Evolutionary conservation across 2,888 invertebrate species (phyloP).

Genomic region (Sepioteuthis lessoniana): DNA sequence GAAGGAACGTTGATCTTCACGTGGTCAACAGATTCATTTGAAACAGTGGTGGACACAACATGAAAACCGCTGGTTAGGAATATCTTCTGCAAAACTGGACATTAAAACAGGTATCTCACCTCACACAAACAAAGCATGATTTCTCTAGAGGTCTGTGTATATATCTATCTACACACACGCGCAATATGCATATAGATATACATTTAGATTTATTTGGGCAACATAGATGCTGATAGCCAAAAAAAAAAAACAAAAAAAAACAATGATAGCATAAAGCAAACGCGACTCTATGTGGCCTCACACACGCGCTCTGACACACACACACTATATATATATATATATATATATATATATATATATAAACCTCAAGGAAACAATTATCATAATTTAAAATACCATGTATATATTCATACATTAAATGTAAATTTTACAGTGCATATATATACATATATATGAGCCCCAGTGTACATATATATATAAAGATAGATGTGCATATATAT

Average conservation of each 20-base stretch:
- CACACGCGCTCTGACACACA: background rate
- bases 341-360: background rate
- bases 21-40: background rate
- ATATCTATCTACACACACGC: constrained; percentile 37
- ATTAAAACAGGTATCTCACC: background rate
- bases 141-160: background rate
- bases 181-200: constrained; percentile 34
- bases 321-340: too few relatives aligned
- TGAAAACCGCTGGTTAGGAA: background rate
- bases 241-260: background rate
- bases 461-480: background rate
- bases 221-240: background rate
- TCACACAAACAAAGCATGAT: constrained; percentile 23
- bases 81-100: background rate
- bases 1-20: background rate
- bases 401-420: background rate
- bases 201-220: background rate
- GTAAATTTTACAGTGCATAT: background rate
- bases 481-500: background rate
- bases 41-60: background rate
- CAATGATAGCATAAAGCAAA: background rate
- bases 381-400: background rate
- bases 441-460: too few relatives aligned
- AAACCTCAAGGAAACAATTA: background rate
- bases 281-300: background rate